phyloP scores from a whole-genome alignment of 2,888 invertebrate species.

The Teleiodes luculella region DNA sequence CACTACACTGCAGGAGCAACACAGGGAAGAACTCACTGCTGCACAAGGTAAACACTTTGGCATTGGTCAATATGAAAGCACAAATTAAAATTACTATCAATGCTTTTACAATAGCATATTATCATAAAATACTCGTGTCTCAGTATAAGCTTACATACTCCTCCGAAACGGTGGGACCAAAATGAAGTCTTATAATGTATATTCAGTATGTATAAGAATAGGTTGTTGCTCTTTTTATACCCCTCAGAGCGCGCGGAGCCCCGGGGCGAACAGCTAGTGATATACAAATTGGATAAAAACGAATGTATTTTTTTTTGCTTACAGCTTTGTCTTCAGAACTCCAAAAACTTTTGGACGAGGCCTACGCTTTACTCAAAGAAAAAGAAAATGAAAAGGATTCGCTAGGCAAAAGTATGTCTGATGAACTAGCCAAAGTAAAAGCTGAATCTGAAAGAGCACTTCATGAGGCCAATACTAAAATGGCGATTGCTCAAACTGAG shows the following conservation, averaged over 20 bases:
- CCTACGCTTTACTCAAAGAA: constrained; percentile 71
- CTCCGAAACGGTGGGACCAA: too few relatives aligned
- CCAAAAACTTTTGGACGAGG: constrained; percentile 72
- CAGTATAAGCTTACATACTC: too few relatives aligned
- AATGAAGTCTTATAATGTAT: too few relatives aligned
- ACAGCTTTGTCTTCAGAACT: constrained; percentile 71
- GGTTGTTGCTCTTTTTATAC: too few relatives aligned
- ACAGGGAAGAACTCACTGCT: constrained; percentile 65
- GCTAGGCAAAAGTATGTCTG: constrained; percentile 70
- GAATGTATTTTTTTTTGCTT: constrained; percentile 31
- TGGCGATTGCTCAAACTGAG: constrained; percentile 81
- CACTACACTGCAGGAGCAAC: constrained; percentile 52
- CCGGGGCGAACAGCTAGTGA: too few relatives aligned
- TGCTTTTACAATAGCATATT: too few relatives aligned
- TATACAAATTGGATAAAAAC: too few relatives aligned
- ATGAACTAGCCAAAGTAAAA: constrained; percentile 63
- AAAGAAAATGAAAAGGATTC: constrained; percentile 74
- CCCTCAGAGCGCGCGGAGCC: too few relatives aligned
- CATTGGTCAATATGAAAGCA: too few relatives aligned
- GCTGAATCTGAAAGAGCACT: constrained; percentile 74
- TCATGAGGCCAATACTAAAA: constrained; percentile 79
- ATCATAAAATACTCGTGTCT: too few relatives aligned
- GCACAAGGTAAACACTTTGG: constrained; percentile 72
- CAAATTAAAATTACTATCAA: too few relatives aligned
- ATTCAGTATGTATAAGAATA: too few relatives aligned